Conservation (phyloP, 2,888 invertebrate genomes). For the Synergus japonicus region DNA sequence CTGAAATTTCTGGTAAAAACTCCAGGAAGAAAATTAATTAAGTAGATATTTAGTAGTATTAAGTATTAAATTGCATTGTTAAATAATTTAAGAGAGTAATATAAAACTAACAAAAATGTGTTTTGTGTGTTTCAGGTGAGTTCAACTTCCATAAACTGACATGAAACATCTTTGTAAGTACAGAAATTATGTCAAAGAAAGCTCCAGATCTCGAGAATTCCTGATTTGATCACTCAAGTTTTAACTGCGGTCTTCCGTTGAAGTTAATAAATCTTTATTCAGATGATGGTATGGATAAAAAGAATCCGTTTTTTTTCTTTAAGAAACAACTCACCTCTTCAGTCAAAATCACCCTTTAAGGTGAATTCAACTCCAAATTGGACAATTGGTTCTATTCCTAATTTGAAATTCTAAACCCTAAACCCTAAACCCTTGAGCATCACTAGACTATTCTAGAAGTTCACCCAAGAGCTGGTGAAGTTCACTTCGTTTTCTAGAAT, state of each 20-base stretch:
- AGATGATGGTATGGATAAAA: too few relatives aligned
- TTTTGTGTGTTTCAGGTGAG: conserved; percentile 26
- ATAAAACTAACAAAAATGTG: neutral
- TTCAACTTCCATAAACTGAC: neutral
- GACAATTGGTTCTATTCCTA: neutral
- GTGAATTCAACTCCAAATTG: neutral
- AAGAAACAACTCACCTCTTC: neutral
- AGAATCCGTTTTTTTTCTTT: too few relatives aligned
- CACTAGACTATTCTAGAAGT: neutral
- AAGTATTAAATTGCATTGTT: neutral
- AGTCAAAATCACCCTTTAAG: neutral
- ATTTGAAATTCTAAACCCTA: neutral
- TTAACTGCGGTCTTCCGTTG: too few relatives aligned
- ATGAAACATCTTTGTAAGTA: conserved; percentile 2
- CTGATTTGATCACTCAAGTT: too few relatives aligned
- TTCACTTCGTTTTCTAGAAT: neutral
- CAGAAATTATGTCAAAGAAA: neutral
- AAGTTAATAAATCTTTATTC: too few relatives aligned
- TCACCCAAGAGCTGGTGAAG: neutral
- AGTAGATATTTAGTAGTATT: too few relatives aligned
- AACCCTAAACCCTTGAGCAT: neutral
- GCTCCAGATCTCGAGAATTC: neutral
- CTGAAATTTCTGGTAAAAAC: too few relatives aligned
- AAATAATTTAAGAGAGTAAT: conserved; percentile 15
- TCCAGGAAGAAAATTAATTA: too few relatives aligned